Percentiles rank a stretch among this genome's conserved stretches.
Conservation (phyloP, 2,888 invertebrate species). For the Boloria euphrosyne region DNA sequence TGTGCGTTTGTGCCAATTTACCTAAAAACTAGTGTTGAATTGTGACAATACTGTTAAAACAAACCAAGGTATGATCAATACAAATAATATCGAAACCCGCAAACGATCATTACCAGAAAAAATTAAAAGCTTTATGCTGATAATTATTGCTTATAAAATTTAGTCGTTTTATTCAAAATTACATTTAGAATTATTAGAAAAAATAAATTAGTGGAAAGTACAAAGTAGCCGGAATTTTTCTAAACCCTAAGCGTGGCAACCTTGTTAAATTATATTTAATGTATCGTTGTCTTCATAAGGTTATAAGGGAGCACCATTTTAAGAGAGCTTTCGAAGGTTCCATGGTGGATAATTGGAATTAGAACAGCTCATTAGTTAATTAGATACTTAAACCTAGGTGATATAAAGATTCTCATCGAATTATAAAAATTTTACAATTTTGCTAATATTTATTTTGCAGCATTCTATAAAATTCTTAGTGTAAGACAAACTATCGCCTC, state of each 20-base stretch:
- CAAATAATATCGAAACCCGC: too few relatives aligned
- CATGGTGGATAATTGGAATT: constrained; percentile 21
- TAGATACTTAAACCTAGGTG: constrained; percentile 29
- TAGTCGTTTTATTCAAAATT: too few relatives aligned
- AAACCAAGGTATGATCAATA: too few relatives aligned
- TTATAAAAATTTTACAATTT: constrained; percentile 16
- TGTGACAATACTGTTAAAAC: too few relatives aligned
- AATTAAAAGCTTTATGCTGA: too few relatives aligned
- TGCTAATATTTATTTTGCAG: constrained; percentile 22
- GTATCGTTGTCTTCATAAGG: constrained; percentile 21
- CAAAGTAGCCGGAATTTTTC: background rate
- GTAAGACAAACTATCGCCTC: background rate
- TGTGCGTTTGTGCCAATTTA: too few relatives aligned
- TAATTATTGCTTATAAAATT: too few relatives aligned
- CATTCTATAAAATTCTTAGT: constrained; percentile 10
- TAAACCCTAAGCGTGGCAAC: constrained; percentile 8
- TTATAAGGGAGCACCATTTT: constrained; percentile 32
- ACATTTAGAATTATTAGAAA: background rate
- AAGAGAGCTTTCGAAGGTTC: constrained; percentile 26
- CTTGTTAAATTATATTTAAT: constrained; percentile 35
- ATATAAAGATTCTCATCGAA: constrained; percentile 21
- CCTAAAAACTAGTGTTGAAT: too few relatives aligned
- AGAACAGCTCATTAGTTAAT: constrained; percentile 26
- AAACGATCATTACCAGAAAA: too few relatives aligned
- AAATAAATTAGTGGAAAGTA: background rate